A percentile compares a stretch with the other conserved stretches of the same genome.
Conservation (phyloP, 2,113 vertebrate genomes). For the Theristicus caerulescens region DNA sequence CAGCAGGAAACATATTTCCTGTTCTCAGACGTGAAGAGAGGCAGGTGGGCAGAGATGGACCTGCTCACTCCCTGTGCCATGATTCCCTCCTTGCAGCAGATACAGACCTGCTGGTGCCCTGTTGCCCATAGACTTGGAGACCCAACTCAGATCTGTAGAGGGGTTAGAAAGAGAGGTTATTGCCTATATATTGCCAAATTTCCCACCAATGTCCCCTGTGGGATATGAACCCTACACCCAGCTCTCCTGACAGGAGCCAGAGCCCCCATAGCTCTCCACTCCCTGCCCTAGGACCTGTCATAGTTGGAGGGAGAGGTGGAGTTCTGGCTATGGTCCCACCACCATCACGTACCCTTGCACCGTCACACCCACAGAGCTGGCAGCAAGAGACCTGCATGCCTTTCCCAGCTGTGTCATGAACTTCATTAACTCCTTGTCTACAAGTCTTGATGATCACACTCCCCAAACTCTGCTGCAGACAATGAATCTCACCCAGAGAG, state of each 20-base stretch:
- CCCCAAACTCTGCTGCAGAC: neutral
- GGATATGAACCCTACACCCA: neutral
- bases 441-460: neutral
- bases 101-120: neutral
- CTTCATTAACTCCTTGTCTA: neutral
- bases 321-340: neutral
- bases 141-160: neutral
- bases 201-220: neutral
- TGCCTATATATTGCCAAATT: neutral
- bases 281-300: neutral
- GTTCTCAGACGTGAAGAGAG: neutral
- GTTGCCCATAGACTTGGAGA: neutral
- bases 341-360: neutral
- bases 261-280: neutral
- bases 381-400: neutral
- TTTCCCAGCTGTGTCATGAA: neutral
- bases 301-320: neutral
- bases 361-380: neutral
- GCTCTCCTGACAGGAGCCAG: neutral
- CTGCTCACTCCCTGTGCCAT: neutral
- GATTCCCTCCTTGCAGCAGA: neutral
- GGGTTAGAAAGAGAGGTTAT: neutral
- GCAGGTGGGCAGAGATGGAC: neutral
- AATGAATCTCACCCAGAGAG: neutral
- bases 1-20: neutral